Base-by-base conservation (phyloP, 2,113 vertebrate species). In the Corythornis madagascariensis region DNA sequence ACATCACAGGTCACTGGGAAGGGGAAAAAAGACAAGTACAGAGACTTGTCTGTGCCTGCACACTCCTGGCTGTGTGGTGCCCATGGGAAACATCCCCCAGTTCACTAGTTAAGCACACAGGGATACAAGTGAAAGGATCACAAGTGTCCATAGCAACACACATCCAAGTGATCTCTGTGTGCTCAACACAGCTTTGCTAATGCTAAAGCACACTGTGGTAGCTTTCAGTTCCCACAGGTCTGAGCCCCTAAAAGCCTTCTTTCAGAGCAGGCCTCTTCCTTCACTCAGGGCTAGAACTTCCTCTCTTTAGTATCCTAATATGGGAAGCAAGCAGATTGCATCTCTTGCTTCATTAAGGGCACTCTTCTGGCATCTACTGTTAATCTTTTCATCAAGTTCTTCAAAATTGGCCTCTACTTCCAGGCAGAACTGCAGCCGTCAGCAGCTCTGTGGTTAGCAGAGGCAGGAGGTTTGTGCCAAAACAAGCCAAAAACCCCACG, bases 21-120 rank as follows among this genome's bases (percentile, higher is more conserved):
- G 33, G 0, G 0, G 56, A 66, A 13, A n/a, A 11, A 11, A 75
- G 22, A 61, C 2, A 5, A 1, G 2, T 13, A 35, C 42, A n/a
- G 52, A 66, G 20, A 13, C 10, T 26, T 29, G 43, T 48, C 47
- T 0, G 0, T 25, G 42, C 33, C 61, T 29, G 9, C 56, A 45
- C 16, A 2, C 81, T n/a, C 66, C 70, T n/a, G 80, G 35, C 48
- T 66, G 26, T 0, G 11, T 14, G 38, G 25, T 33, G 16, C 59
- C 50, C 28, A 11, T 5, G 25, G 38, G 59, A 79, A 75, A 43
- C 22, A 7, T 55, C 42, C 48, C 35, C 43, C 52, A 65, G 20
- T 29, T 72, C 4, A 13, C 33, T 64, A 74, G 40, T 15, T 20
- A 14, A 29, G 29, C 60, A 40, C 0, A 1, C 17, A 33, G 47